A percentile compares a stretch with the other conserved stretches of the same genome.
phyloP scores from a whole-genome alignment of 2,797 vertebrate genomes.

The Rhadinocentrus ornatus region DNA sequence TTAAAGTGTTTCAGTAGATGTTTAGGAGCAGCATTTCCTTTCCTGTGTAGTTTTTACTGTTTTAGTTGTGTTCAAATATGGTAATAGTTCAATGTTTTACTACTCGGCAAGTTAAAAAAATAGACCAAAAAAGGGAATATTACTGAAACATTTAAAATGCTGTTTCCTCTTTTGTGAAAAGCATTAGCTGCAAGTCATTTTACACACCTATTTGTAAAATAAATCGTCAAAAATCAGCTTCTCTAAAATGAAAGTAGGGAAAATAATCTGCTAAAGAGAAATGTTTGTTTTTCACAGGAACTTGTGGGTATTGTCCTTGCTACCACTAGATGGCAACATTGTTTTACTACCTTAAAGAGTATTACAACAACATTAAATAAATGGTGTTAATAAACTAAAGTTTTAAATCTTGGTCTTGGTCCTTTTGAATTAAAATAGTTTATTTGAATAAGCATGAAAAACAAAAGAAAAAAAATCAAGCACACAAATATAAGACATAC shows the following conservation, averaged over 20 bases:
- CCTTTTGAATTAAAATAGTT: too few relatives aligned
- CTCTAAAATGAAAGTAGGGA: not conserved
- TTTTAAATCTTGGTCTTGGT: too few relatives aligned
- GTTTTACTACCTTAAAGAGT: constrained; percentile 20
- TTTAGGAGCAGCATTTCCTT: not conserved
- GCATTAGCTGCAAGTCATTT: not conserved
- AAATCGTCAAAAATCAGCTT: constrained; percentile 5
- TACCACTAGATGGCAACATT: constrained; percentile 76
- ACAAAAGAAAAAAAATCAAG: too few relatives aligned
- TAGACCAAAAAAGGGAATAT: not conserved
- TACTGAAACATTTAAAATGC: not conserved
- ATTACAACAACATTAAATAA: not conserved
- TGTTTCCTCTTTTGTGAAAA: not conserved
- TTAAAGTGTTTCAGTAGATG: not conserved
- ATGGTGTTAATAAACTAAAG: constrained; percentile 1
- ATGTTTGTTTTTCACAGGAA: not conserved
- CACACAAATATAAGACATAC: too few relatives aligned
- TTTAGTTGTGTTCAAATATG: too few relatives aligned
- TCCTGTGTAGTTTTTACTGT: not conserved
- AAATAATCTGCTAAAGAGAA: not conserved
- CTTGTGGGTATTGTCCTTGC: not conserved
- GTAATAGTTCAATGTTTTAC: not conserved
- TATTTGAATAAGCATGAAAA: too few relatives aligned
- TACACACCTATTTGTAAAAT: not conserved
- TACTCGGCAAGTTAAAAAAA: not conserved